Base-by-base conservation (phyloP, 2,888 invertebrate genomes). In the Cataglyphis livida region DNA sequence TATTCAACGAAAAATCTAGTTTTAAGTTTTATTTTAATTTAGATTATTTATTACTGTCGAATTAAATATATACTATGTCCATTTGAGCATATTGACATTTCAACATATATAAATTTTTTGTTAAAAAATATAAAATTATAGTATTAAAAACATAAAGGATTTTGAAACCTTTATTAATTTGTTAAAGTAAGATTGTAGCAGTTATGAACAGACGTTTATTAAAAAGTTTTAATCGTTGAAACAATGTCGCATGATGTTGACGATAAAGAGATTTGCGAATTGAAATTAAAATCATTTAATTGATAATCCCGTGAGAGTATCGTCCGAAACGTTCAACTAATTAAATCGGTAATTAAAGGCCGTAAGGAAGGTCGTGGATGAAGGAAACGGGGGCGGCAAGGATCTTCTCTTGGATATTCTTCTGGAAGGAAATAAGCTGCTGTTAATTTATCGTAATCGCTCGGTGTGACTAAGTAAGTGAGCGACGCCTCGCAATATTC, bases 361-460 rank as follows among this genome's bases (percentile, higher is more conserved):
- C 41, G 84, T 59, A 65, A 65, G 81, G 48, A 73, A 75, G 74
- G 12, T 73, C 21, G 74, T 48, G 74, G 51, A 44, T 61, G 73
- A 71, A 74, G 71, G 81, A 71, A 78, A 73, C 18, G 44, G 25
- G 18, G 62, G 10, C n/a, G 41, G 25, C 21, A 64, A 38, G 25
- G 73, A 74, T 76, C 76, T 18, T 54, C 70, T 54, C 75, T 51
- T 18, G 82, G 84, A 70, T 64, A 89, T 89, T 84, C 84, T 68
- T 84, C 74, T 68, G 78, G 21, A 48, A 74, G 84, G 85, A 84
- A 88, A 87, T 75, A 82, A 86, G 83, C 75, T 83, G 81, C 88
- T 91, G 92, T 92, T 92, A 93, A 93, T 93, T 92, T 92, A 91
- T 90, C 91, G 92, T 92, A 93, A 92, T 93, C 93, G 90, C 83